These are phyloP conservation scores for Lithobates sylvaticus DNA, from an alignment of 2,797 vertebrate genomes.

Conservation along the genomic window DNA sequence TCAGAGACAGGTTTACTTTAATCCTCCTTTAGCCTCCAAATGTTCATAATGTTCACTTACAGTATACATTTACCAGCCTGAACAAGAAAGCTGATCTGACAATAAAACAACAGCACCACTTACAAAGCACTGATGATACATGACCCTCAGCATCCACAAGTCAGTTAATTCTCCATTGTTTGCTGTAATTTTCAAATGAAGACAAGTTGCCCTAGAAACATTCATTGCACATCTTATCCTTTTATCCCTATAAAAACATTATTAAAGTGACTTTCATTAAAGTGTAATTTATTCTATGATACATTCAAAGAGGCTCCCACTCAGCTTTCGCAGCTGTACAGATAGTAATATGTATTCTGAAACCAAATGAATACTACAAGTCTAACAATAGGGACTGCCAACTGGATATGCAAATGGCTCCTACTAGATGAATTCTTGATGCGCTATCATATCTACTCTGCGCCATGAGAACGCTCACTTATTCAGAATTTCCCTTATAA, in stretches of 20 bases:
- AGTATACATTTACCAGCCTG: background rate
- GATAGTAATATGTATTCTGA: slow-evolving; percentile 34
- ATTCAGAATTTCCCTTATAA: slow-evolving; percentile 44
- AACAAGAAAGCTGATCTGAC: background rate
- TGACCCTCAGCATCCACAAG: background rate
- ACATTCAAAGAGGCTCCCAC: slow-evolving; percentile 13
- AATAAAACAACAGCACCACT: background rate
- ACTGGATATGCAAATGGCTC: slow-evolving; percentile 51
- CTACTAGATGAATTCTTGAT: slow-evolving; percentile 50
- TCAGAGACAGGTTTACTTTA: too few relatives aligned
- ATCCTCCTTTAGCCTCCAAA: too few relatives aligned
- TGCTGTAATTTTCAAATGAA: slow-evolving; percentile 14
- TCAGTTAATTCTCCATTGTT: background rate
- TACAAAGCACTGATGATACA: background rate
- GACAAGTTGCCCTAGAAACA: slow-evolving; percentile 12
- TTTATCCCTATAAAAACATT: slow-evolving; percentile 47
- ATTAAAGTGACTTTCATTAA: slow-evolving; percentile 50
- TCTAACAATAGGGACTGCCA: slow-evolving; percentile 34
- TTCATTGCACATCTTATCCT: slow-evolving; percentile 17
- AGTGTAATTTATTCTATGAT: slow-evolving; percentile 43
- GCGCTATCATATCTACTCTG: slow-evolving; percentile 44
- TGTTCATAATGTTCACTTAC: too few relatives aligned
- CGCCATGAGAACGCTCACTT: slow-evolving; percentile 33
- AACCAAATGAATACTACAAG: slow-evolving; percentile 31
- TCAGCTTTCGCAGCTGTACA: slow-evolving; percentile 21